A percentile compares a stretch with the other conserved stretches of the same genome.
phyloP scores from a whole-genome alignment of 2,113 vertebrate species.

The Brachypodius melanocephalos region DNA sequence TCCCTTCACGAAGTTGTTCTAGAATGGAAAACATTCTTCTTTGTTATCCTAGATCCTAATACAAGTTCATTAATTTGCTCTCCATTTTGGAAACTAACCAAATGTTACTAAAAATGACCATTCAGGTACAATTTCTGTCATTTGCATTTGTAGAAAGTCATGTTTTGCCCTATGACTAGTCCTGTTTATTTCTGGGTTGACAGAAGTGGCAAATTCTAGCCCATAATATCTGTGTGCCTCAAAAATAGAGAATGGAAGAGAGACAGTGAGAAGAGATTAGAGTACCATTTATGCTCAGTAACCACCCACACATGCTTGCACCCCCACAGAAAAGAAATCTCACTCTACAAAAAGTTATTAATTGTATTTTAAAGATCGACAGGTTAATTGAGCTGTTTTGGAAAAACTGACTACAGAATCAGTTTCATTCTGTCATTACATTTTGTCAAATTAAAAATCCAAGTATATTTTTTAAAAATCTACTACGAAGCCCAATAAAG shows the following conservation, averaged over 20 bases:
- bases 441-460: neutral
- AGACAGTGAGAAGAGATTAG: neutral
- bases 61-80: neutral
- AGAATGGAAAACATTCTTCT: neutral
- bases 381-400: neutral
- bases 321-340: neutral
- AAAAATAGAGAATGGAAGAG: slow-evolving; percentile 12
- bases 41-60: neutral
- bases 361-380: neutral
- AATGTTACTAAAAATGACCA: neutral
- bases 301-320: neutral
- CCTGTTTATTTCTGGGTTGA: slow-evolving; percentile 33
- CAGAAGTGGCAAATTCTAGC: slow-evolving; percentile 6
- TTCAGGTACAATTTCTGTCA: neutral
- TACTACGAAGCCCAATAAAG: neutral
- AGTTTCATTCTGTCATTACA: neutral
- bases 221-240: neutral
- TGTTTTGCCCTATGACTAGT: slow-evolving; percentile 37
- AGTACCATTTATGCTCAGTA: slow-evolving; percentile 22
- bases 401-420: neutral
- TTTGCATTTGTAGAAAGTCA: neutral
- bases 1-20: neutral
- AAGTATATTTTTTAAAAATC: neutral
- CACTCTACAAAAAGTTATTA: neutral
- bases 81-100: neutral